Evolutionary conservation across 2,797 vertebrate genomes (phyloP), one percentile per base, ranked within the genome.

Genomic region (Gadopsis marmoratus): DNA sequence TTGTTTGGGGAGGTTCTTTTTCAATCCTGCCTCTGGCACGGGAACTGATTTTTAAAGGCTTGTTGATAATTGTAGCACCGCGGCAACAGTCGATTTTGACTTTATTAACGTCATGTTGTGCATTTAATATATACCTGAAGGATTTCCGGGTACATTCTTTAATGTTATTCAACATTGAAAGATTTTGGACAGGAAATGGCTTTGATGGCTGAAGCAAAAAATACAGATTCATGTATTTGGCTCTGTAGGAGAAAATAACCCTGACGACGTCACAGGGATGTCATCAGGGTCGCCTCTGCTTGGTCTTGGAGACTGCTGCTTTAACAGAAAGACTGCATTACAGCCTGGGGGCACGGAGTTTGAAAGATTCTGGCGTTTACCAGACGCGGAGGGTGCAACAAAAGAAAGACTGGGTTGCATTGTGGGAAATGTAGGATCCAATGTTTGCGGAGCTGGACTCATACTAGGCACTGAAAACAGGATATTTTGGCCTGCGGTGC

Each of bases 41-140:
- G 76, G 67, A 81, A 54, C 56, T 61, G 69, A 86, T 88, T 88
- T 74, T 87, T 74, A 77, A 59, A 53, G 71, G 69, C 56, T 56
- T 59, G 45, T 51, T 56, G 65, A 83, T 68, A 63, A 70, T 60
- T 43, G 67, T 26, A 59, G 31, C 47, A 58, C 13, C 7, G 26
- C 54, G 51, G 35, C 43, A 77, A 29, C 50, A 5, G 54, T 5
- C 26, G 68, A 58, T 67, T 75, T 37, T 54, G 14, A 21, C 48
- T 45, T 65, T n/a, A 51, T 17, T 47, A 63, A 60, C 33, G 23
- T 17, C 37, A 26, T n/a, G 33, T 8, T 72, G 70, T 74, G 26
- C 47, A 55, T 76, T 58, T 29, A n/a, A 9, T 68, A 17, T 51
- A 7, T 3, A 53, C 33, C 50, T 56, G 23, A 37, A 58, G n/a